These are phyloP conservation scores for Thyatira batis DNA, from an alignment of 2,888 invertebrate species.

Conservation along the genomic window DNA sequence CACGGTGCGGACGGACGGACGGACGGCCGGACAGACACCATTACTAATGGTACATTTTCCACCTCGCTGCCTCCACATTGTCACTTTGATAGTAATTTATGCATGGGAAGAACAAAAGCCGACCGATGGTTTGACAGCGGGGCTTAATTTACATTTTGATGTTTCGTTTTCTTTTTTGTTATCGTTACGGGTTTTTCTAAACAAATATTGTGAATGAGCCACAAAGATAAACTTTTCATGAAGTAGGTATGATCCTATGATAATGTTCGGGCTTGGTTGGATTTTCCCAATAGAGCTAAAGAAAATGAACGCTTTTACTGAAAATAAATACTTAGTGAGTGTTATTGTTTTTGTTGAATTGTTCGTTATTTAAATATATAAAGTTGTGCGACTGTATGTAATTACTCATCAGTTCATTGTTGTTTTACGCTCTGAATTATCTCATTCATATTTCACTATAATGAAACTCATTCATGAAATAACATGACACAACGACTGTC, in stretches of 20 bases:
- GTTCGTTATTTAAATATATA: background rate
- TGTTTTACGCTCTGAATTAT: conserved; percentile 72
- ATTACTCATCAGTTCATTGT: conserved; percentile 60
- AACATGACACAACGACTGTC: conserved; percentile 25
- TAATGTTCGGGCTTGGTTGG: background rate
- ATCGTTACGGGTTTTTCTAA: background rate
- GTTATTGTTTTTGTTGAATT: background rate
- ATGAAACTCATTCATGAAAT: conserved; percentile 57
- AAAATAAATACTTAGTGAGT: background rate
- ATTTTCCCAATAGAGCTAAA: background rate
- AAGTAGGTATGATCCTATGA: too few species aligned
- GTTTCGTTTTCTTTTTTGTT: background rate
- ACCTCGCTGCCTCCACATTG: conserved; percentile 32
- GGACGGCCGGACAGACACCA: conserved; percentile 12
- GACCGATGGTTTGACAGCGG: background rate
- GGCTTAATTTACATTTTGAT: background rate
- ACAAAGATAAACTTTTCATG: too few species aligned
- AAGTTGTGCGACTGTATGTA: conserved; percentile 29
- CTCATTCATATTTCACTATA: conserved; percentile 48
- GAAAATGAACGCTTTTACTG: background rate
- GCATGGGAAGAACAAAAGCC: background rate
- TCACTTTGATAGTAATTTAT: conserved; percentile 10
- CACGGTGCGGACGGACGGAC: conserved; percentile 16
- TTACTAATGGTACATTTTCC: conserved; percentile 49
- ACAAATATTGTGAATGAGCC: background rate